A percentile compares a stretch with the other conserved stretches of the same genome.
Conservation (phyloP, 2,113 vertebrate species). For the Hyperoodon ampullatus region DNA sequence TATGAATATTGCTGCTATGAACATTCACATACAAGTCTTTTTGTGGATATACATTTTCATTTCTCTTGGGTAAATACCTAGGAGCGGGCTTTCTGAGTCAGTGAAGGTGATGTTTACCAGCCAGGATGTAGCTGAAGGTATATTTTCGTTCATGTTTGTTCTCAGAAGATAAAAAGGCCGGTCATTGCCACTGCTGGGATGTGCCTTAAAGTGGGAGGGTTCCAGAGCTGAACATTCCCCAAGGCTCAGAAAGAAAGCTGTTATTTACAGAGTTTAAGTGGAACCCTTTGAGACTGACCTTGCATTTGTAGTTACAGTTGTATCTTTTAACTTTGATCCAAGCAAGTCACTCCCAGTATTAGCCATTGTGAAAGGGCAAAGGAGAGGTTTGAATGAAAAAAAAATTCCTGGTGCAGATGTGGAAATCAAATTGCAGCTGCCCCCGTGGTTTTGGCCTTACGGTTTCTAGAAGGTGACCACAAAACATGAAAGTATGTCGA, state of each 20-base stretch:
- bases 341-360: background rate
- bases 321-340: background rate
- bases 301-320: background rate
- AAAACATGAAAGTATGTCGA: background rate
- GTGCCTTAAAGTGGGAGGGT: background rate
- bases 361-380: background rate
- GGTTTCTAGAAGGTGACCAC: background rate
- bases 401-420: background rate
- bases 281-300: background rate
- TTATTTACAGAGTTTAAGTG: rapidly evolving
- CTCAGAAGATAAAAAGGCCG: background rate
- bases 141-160: background rate
- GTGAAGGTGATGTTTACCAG: background rate
- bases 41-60: background rate
- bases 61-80: background rate
- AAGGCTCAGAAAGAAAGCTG: background rate
- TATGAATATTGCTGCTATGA: background rate
- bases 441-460: background rate
- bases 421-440: background rate
- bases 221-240: background rate
- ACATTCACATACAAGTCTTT: background rate
- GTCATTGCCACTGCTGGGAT: background rate
- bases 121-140: background rate
- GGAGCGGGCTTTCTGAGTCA: background rate
- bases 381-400: background rate